A percentile compares a stretch with the other conserved stretches of the same genome.
phyloP scores from a whole-genome alignment of 2,113 vertebrate species.

The Thermophis baileyi region DNA sequence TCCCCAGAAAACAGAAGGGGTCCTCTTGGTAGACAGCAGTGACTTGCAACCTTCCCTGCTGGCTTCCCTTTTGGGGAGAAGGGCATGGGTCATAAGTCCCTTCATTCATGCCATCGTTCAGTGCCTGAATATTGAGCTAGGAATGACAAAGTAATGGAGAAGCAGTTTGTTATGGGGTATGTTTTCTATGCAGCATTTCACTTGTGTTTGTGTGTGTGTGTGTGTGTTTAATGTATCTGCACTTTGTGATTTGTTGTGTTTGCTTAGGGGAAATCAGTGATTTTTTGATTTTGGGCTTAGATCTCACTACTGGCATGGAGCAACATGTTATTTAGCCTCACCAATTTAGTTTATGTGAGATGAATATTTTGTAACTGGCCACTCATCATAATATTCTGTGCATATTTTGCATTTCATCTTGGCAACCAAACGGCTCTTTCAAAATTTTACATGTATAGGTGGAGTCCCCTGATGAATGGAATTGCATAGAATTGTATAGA shows the following conservation, averaged over 20 bases:
- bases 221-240: not conserved
- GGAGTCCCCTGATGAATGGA: not conserved
- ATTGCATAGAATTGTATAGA: not conserved
- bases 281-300: not conserved
- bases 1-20: not conserved
- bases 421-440: not conserved
- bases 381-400: not conserved
- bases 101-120: not conserved
- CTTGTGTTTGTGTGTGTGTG: not conserved
- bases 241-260: not conserved
- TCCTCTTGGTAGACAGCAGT: not conserved
- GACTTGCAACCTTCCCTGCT: not conserved
- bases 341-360: not conserved
- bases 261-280: not conserved
- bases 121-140: not conserved
- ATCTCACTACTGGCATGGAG: not conserved
- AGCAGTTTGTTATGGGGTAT: not conserved
- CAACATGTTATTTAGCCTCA: not conserved
- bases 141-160: not conserved
- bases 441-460: not conserved
- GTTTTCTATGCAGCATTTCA: not conserved
- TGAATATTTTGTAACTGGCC: not conserved
- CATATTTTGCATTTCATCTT: not conserved
- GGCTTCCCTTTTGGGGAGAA: not conserved
- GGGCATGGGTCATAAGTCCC: not conserved